Evolutionary conservation across 2,113 vertebrate species (phyloP), one percentile per base, ranked within the genome.

Genomic region (Indicator maculatus): DNA sequence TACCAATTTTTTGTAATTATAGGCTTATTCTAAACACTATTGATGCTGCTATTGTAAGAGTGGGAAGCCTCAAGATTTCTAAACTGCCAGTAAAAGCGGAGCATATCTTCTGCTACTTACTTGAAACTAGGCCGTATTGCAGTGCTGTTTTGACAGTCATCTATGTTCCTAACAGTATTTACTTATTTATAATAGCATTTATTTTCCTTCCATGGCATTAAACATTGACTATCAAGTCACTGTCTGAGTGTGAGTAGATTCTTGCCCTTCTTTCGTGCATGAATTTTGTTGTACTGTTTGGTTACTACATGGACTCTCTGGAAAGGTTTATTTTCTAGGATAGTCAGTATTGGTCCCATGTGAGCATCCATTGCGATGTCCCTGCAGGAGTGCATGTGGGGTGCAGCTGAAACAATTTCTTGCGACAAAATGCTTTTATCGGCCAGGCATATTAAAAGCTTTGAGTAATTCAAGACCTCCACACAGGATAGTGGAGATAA

Each of bases 321-420:
- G 21, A n/a, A 55, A 90, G 9, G 7, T 56, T 58, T 94, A 1
- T 74, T 90, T 88, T 70, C 65, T 70, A 33, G 24, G 6, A 3
- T 36, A 56, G 33, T 24, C 23, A 52, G 15, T 23, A 3, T 9
- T 19, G 23, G 11, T 81, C 18, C 4, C 28, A 23, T 52, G 19
- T 38, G 12, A 65, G 19, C 66, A 23, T 6, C 2, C 41, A 8
- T 8, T 27, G 4, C 6, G 1, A 14, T 0, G 4, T 83, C 11
- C 27, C 13, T 28, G 16, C 10, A 7, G 50, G 18, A 75, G 1
- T 23, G 21, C 18, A 15, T 0, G 1, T 71, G 36, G 23, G 61
- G 6, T 66, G 45, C 28, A 39, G 16, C 30, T 76, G 47, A 41
- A 71, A 63, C n/a, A 16, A 23, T 75, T 79, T 26, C 21, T 19